Percentiles rank a stretch among this genome's conserved stretches.
These are phyloP conservation scores for Sminthurinus aureus DNA, from an alignment of 2,888 invertebrate species.

Conservation along the genomic window DNA sequence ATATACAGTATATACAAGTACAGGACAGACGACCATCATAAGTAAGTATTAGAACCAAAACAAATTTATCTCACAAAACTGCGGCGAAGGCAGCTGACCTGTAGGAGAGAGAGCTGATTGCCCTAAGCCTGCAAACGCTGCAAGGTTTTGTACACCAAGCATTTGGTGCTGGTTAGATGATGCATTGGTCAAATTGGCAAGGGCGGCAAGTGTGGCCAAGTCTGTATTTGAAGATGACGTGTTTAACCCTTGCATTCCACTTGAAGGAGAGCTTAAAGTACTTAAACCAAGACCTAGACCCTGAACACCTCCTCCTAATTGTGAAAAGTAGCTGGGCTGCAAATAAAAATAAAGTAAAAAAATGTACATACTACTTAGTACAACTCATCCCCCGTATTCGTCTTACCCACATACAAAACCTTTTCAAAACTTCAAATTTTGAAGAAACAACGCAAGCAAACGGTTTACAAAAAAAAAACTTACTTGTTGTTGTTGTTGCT, in stretches of 20 bases:
- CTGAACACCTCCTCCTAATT: conserved; percentile 51
- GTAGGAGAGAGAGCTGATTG: conserved; percentile 58
- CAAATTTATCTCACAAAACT: conserved; percentile 24
- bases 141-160: conserved; percentile 55
- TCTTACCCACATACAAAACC: too few relatives aligned
- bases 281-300: conserved; percentile 46
- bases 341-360: conserved; percentile 16
- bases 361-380: too few relatives aligned
- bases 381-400: too few relatives aligned
- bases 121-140: conserved; percentile 48
- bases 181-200: conserved; percentile 54
- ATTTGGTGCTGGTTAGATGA: conserved; percentile 51
- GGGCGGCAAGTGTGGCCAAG: conserved; percentile 55
- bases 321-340: conserved; percentile 56
- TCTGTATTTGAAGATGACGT: conserved; percentile 51
- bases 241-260: conserved; percentile 42
- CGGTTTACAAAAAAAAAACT: too few relatives aligned
- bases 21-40: neutral
- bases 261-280: conserved; percentile 23
- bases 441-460: too few relatives aligned
- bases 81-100: conserved; percentile 46
- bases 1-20: neutral
- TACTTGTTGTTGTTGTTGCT: conserved; percentile 53
- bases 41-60: neutral
- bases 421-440: too few relatives aligned